A percentile compares a stretch with the other conserved stretches of the same genome.
Conservation (phyloP, 2,888 invertebrate species). For the Diachrysia chrysitis region DNA sequence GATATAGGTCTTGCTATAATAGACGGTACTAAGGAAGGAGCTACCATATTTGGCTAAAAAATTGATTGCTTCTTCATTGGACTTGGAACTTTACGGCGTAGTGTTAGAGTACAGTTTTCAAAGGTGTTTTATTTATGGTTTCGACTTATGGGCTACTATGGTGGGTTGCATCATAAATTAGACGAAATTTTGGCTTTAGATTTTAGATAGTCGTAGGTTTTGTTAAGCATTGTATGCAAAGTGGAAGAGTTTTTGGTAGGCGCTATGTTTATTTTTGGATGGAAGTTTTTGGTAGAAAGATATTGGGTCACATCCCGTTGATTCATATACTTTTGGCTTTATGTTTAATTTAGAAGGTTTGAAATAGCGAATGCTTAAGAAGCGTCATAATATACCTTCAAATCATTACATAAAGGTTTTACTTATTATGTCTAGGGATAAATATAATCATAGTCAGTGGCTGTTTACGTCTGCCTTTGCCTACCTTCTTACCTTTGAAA, state of each 20-base stretch:
- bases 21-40: conserved; percentile 39
- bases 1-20: conserved; percentile 37
- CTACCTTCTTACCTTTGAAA: not conserved
- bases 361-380: too few relatives aligned
- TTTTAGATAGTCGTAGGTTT: conserved; percentile 56
- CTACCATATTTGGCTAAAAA: conserved; percentile 46
- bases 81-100: conserved; percentile 28
- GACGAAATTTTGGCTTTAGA: conserved; percentile 55
- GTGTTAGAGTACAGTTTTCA: conserved; percentile 32
- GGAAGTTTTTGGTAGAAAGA: not conserved
- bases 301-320: not conserved
- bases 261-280: conserved; percentile 19
- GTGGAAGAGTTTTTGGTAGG: conserved; percentile 19
- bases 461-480: not conserved
- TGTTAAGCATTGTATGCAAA: conserved; percentile 62
- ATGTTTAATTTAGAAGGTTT: not conserved
- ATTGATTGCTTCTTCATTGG: conserved; percentile 20
- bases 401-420: too few relatives aligned
- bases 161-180: conserved; percentile 58
- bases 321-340: not conserved
- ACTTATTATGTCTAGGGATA: too few relatives aligned
- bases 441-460: not conserved
- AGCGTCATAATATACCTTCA: too few relatives aligned
- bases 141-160: conserved; percentile 48
- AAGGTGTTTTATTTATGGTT: conserved; percentile 25